These are phyloP conservation scores for Aradophagus sp. DNA, from an alignment of 1,140 invertebrate genomes.

Conservation along the genomic window DNA sequence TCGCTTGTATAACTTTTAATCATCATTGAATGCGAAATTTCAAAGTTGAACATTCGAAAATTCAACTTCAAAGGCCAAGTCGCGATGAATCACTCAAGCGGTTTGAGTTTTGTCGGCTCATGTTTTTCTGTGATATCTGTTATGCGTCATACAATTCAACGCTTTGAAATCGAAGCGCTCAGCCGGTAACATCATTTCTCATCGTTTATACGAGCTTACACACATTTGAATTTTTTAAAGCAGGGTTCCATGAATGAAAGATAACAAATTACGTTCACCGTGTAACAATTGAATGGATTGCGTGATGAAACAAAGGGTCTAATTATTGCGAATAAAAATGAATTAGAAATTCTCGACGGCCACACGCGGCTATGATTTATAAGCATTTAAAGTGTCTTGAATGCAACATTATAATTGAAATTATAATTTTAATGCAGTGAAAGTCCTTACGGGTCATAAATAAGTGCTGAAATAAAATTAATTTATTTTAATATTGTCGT, in stretches of 20 bases:
- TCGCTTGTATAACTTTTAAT: no score
- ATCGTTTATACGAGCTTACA: constrained; percentile 37
- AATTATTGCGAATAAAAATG: constrained; percentile 40
- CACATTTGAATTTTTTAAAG: constrained; percentile 37
- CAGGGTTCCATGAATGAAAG: constrained; percentile 40
- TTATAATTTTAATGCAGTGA: constrained; percentile 44
- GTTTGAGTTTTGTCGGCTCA: constrained; percentile 4
- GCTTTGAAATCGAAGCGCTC: constrained; percentile 27
- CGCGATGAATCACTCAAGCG: no score
- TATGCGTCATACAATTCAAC: constrained; percentile 16
- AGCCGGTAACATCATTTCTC: constrained; percentile 34
- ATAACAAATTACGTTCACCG: constrained; percentile 32
- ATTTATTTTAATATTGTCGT: constrained; percentile 12
- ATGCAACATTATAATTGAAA: constrained; percentile 39
- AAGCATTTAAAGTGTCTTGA: constrained; percentile 30
- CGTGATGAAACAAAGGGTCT: constrained; percentile 42
- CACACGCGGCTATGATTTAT: constrained; percentile 32
- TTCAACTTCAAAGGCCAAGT: no score
- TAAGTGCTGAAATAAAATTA: constrained; percentile 6
- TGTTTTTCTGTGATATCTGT: constrained; percentile 25
- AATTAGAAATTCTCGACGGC: constrained; percentile 40
- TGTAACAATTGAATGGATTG: constrained; percentile 42
- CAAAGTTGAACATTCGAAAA: no score
- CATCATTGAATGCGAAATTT: no score
- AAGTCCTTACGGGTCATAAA: constrained; percentile 12